Evolutionary conservation across 1,140 invertebrate species (phyloP).

Genomic region (Antheraea pernyi): DNA sequence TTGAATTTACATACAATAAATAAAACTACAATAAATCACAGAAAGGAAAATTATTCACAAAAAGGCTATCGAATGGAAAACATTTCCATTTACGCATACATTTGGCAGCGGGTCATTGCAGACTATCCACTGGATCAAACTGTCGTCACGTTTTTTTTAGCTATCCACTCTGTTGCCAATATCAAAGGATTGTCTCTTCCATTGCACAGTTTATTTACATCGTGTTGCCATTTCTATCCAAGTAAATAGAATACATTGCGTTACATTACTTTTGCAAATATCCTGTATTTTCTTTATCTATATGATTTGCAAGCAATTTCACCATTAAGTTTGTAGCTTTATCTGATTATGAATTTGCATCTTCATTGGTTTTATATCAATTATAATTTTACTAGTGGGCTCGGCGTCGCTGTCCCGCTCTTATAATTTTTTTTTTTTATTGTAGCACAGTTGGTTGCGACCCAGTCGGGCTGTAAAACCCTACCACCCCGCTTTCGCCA

Average conservation of each 20-base stretch:
- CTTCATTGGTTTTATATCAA: too few relatives aligned
- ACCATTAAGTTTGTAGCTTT: background rate
- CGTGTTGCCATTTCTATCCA: background rate
- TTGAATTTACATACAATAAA: too few relatives aligned
- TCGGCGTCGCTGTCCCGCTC: too few relatives aligned
- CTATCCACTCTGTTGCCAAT: constrained; percentile 1
- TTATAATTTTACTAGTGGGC: too few relatives aligned
- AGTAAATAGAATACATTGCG: background rate
- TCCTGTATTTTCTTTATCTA: background rate
- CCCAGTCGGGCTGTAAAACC: too few relatives aligned
- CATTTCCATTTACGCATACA: background rate
- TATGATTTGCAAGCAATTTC: background rate
- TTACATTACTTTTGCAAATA: background rate
- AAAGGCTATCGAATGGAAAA: too few relatives aligned
- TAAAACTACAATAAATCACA: too few relatives aligned
- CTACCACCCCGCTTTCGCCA: too few relatives aligned
- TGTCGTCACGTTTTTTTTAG: constrained; percentile 10
- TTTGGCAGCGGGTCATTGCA: constrained; percentile 2
- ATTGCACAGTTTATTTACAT: constrained; percentile 5
- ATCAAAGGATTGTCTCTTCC: background rate
- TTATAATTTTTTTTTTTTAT: too few relatives aligned
- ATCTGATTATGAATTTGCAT: too few relatives aligned
- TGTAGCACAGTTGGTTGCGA: too few relatives aligned
- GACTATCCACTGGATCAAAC: constrained; percentile 5
- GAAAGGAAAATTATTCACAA: background rate